Percentiles rank a stretch among this genome's conserved stretches.
Conservation (phyloP, 2,888 invertebrate species). For the Synergus japonicus region DNA sequence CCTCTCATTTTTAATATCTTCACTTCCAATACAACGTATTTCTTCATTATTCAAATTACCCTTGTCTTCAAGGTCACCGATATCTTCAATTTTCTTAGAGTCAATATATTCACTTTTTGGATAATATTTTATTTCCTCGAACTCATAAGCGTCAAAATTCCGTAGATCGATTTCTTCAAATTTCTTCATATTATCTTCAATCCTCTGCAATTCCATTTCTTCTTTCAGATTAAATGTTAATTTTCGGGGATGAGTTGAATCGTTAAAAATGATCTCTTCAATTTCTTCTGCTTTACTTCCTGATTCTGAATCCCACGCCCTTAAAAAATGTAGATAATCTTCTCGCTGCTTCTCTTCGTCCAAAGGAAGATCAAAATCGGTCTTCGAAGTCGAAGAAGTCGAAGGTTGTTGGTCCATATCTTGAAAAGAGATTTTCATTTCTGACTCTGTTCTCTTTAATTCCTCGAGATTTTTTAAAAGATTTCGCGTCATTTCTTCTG, state of each 20-base stretch:
- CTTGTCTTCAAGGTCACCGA: neutral
- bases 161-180: slow-evolving; percentile 1
- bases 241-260: neutral
- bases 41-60: neutral
- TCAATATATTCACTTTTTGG: neutral
- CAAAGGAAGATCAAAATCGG: neutral
- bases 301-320: slow-evolving; percentile 8
- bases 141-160: slow-evolving; percentile 19
- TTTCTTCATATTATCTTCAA: neutral
- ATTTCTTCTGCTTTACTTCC: slow-evolving; percentile 17
- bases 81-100: neutral
- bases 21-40: no score
- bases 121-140: slow-evolving; percentile 2
- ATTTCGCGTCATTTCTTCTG: slow-evolving; percentile 16
- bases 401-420: neutral
- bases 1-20: neutral
- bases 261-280: slow-evolving; percentile 2
- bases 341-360: slow-evolving; percentile 28
- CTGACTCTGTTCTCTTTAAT: neutral
- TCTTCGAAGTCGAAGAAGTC: neutral
- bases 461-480: slow-evolving; percentile 12
- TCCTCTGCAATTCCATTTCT: neutral
- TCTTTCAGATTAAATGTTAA: neutral
- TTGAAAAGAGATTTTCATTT: neutral
- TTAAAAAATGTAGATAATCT: slow-evolving; percentile 19